Percentiles rank a stretch among this genome's conserved stretches.
phyloP scores from a whole-genome alignment of 2,888 invertebrate species.

The Microctonus hyperodae region DNA sequence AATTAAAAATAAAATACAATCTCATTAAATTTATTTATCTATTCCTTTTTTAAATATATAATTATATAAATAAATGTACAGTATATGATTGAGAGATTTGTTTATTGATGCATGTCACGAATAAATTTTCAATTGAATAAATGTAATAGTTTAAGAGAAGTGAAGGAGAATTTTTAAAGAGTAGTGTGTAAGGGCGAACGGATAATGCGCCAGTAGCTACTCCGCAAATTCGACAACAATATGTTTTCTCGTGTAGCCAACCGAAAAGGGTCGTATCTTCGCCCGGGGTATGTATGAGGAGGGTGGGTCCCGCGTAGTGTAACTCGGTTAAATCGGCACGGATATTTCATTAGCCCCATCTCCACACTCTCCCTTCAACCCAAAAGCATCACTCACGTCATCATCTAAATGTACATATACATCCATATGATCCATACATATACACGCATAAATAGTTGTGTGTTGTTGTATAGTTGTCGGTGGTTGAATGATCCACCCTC shows the following conservation, averaged over 20 bases:
- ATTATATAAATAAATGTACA: background rate
- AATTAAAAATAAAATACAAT: too few relatives aligned
- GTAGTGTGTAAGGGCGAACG: constrained; percentile 17
- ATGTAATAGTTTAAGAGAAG: background rate
- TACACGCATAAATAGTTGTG: background rate
- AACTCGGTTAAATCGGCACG: constrained; percentile 62
- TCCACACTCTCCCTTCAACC: constrained; percentile 32
- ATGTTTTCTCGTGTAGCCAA: constrained; percentile 59
- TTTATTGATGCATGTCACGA: constrained; percentile 6
- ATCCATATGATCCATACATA: constrained; percentile 24
- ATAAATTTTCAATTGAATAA: background rate
- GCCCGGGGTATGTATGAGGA: constrained; percentile 39
- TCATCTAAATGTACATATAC: constrained; percentile 34
- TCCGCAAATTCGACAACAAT: constrained; percentile 59
- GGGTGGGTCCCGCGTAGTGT: constrained; percentile 43
- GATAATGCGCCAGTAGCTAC: constrained; percentile 43
- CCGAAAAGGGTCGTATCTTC: constrained; percentile 43
- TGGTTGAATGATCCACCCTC: constrained; percentile 1
- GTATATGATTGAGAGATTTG: constrained; percentile 14
- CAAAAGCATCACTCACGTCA: constrained; percentile 16
- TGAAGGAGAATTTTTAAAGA: constrained; percentile 22
- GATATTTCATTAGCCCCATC: constrained; percentile 62
- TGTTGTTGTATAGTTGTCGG: background rate
- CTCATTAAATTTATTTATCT: too few relatives aligned
- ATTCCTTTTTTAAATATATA: background rate